Evolutionary conservation across 2,888 invertebrate genomes (phyloP).

Genomic region (Athalia rosae): DNA sequence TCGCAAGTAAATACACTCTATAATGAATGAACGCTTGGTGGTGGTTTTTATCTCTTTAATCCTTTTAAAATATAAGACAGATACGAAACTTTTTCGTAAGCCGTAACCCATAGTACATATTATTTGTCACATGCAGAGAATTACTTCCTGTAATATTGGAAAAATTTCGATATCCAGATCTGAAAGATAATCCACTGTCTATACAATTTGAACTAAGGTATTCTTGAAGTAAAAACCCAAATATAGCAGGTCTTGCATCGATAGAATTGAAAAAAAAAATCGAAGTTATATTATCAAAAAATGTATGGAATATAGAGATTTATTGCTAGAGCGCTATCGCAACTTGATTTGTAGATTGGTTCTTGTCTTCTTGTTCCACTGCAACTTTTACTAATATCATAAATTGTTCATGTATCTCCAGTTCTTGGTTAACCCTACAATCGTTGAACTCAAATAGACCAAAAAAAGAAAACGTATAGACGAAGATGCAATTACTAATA

Average conservation of each 20-base stretch:
- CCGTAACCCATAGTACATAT: slow-evolving; percentile 1
- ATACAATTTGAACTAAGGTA: background rate
- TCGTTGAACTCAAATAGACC: background rate
- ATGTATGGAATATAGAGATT: background rate
- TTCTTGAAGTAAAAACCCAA: background rate
- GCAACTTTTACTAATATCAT: background rate
- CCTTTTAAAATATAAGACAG: slow-evolving; percentile 4
- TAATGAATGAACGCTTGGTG: slow-evolving; percentile 16
- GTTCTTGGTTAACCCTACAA: background rate
- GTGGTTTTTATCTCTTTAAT: slow-evolving; percentile 6
- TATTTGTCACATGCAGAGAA: slow-evolving; percentile 1
- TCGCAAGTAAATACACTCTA: slow-evolving; percentile 3
- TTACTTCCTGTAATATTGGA: too few relatives aligned
- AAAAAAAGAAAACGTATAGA: background rate
- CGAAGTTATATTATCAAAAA: background rate
- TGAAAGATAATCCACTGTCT: background rate
- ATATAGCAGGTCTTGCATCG: background rate
- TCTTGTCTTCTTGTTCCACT: background rate
- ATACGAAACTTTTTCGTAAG: background rate
- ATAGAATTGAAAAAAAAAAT: slow-evolving; percentile 6
- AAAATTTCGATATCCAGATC: too few relatives aligned
- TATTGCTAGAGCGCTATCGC: background rate
- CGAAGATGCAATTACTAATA: too few relatives aligned
- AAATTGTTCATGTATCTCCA: background rate
- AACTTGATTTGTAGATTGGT: background rate